These are phyloP conservation scores for Pseudomugil tenellus DNA, from an alignment of 2,797 vertebrate genomes.

Conservation along the genomic window DNA sequence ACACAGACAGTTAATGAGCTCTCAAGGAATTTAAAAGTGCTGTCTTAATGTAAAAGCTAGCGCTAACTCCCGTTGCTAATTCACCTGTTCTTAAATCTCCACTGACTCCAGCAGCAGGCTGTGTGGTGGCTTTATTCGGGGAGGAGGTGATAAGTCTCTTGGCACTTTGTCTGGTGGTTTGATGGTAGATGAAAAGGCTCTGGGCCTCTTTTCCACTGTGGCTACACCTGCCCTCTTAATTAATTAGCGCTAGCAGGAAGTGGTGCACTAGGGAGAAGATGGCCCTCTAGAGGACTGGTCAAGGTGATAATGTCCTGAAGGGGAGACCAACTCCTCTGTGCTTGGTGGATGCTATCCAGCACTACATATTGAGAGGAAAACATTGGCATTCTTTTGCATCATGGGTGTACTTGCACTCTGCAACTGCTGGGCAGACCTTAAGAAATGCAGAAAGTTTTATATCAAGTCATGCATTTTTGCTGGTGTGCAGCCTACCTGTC, in stretches of 20 bases:
- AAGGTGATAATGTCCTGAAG: slow-evolving; percentile 88
- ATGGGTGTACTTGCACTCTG: slow-evolving; percentile 4
- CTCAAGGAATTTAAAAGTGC: slow-evolving; percentile 24
- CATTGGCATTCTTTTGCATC: slow-evolving; percentile 10
- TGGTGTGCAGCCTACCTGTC: not conserved
- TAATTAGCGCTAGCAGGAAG: slow-evolving; percentile 87
- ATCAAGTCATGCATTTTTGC: not conserved
- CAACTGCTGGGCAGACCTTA: slow-evolving; percentile 20
- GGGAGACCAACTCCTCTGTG: slow-evolving; percentile 75
- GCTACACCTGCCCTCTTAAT: slow-evolving; percentile 87
- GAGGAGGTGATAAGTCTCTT: slow-evolving; percentile 80
- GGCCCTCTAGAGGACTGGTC: slow-evolving; percentile 81
- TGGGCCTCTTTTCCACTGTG: slow-evolving; percentile 82
- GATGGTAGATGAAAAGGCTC: slow-evolving; percentile 80
- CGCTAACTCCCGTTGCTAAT: slow-evolving; percentile 30
- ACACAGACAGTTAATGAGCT: slow-evolving; percentile 11
- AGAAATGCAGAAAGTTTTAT: slow-evolving; percentile 9
- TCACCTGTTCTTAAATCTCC: slow-evolving; percentile 60
- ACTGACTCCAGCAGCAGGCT: slow-evolving; percentile 62
- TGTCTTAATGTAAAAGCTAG: slow-evolving; percentile 14
- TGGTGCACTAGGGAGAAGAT: slow-evolving; percentile 71
- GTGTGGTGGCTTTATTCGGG: slow-evolving; percentile 61
- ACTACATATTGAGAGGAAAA: slow-evolving; percentile 30
- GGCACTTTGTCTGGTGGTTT: slow-evolving; percentile 75
- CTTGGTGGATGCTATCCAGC: slow-evolving; percentile 46